A percentile compares a stretch with the other conserved stretches of the same genome.
Evolutionary conservation across 2,113 vertebrate genomes (phyloP).

Genomic region (Astur gentilis): DNA sequence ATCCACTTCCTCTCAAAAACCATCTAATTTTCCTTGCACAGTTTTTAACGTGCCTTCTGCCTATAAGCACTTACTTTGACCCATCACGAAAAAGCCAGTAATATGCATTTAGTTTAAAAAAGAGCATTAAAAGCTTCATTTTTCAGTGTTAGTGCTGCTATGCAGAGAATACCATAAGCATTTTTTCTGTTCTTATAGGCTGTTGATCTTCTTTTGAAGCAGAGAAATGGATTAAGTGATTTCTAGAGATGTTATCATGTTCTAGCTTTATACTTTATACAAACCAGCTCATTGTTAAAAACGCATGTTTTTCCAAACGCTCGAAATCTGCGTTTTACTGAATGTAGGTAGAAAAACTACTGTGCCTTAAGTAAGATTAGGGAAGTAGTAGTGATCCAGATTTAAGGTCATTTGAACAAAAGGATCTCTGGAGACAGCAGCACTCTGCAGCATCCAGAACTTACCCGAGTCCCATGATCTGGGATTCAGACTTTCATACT

Average conservation of each 20-base stretch:
- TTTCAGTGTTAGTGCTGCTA: neutral
- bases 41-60: neutral
- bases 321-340: neutral
- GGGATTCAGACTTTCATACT: neutral
- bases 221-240: neutral
- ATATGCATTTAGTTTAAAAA: neutral
- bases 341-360: neutral
- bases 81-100: neutral
- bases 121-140: neutral
- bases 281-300: neutral
- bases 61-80: neutral
- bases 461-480: neutral
- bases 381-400: neutral
- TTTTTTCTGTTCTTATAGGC: neutral
- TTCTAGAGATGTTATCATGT: neutral
- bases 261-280: neutral
- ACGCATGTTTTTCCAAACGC: accelerated
- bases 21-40: neutral
- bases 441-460: neutral
- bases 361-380: neutral
- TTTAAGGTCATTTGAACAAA: neutral
- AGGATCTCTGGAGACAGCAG: neutral
- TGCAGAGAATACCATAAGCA: neutral
- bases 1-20: neutral
- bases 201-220: neutral